Percentiles rank a stretch among this genome's conserved stretches.
Conservation (phyloP, 2,113 vertebrate genomes). For the Aphelocoma coerulescens region DNA sequence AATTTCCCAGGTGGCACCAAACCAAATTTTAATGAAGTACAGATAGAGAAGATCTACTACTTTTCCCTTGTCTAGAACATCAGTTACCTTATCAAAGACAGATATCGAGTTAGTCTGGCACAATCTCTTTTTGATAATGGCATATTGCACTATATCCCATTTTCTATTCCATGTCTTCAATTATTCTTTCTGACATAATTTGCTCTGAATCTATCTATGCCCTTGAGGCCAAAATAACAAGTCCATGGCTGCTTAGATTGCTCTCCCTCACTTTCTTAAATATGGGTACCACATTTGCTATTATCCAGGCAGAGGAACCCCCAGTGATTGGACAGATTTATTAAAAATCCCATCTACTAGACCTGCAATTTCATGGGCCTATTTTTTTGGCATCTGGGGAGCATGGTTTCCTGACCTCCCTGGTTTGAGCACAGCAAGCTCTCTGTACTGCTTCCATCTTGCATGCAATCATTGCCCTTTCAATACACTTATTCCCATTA, state of each 20-base stretch:
- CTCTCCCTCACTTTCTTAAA: constrained; percentile 31
- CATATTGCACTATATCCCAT: constrained; percentile 55
- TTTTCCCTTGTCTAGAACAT: constrained; percentile 61
- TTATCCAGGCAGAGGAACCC: constrained; percentile 9
- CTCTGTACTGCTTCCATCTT: background rate
- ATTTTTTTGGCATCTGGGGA: background rate
- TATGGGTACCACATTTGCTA: constrained; percentile 4
- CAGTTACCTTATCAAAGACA: constrained; percentile 64
- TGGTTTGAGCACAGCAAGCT: background rate
- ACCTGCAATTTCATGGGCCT: background rate
- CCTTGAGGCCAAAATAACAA: constrained; percentile 55
- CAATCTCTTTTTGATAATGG: constrained; percentile 62
- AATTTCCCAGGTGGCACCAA: constrained; percentile 53
- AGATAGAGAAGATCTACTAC: constrained; percentile 49
- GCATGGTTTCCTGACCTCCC: background rate
- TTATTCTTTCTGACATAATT: constrained; percentile 64
- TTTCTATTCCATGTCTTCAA: constrained; percentile 63
- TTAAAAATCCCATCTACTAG: constrained; percentile 29
- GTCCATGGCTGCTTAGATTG: background rate
- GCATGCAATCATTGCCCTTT: background rate
- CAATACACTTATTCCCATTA: background rate
- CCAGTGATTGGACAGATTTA: constrained; percentile 13
- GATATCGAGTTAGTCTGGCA: constrained; percentile 56
- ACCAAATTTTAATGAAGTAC: constrained; percentile 50
- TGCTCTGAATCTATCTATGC: constrained; percentile 58